Evolutionary conservation across 2,888 invertebrate genomes (phyloP), one percentile per base, ranked within the genome.

Genomic region (Busseola fusca): DNA sequence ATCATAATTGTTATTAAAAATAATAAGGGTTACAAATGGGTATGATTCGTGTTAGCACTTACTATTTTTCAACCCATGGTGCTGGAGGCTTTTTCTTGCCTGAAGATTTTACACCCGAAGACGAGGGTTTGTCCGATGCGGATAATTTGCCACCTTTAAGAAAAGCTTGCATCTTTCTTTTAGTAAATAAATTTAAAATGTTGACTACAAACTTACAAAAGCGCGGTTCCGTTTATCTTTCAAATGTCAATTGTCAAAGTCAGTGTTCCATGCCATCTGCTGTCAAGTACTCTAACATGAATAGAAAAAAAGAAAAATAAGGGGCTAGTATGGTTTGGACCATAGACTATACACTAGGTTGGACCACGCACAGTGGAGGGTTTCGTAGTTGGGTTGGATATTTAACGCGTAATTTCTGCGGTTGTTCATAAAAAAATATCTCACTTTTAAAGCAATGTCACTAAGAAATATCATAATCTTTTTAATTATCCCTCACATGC

Each of bases 41-140:
- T 56, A 5, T 30, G 30, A 37, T n/a, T 34, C 12, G 52, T 27
- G 59, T 50, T 48, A 42, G 48, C 27, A 93, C 96, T 94, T 95
- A 97, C 97, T 98, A 98, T 97, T 98, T 98, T 91, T 98, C 98
- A 56, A 98, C 98, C 98, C 98, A 98, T 87, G 98, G 98, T 48
- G 97, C 96, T 27, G 94, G 93, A 72, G 95, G 95, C 91, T 96
- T 95, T 86, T 92, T 93, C 87, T 93, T 95, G 64, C 87, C 88
- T 64, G 89, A 78, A 67, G 90, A 80, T 89, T 93, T 96, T 37
- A 87, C 88, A 74, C 91, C 93, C 54, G 93, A 95, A 27, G 92
- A 90, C 63, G 94, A 91, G 21, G 94, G 92, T 83, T 93, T 93
- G 54, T 93, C 93, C 2, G 92, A 85, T 52, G 95, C 93, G 3